phyloP scores from a whole-genome alignment of 1,140 invertebrate species.

The Phenacoccus solenopsis region DNA sequence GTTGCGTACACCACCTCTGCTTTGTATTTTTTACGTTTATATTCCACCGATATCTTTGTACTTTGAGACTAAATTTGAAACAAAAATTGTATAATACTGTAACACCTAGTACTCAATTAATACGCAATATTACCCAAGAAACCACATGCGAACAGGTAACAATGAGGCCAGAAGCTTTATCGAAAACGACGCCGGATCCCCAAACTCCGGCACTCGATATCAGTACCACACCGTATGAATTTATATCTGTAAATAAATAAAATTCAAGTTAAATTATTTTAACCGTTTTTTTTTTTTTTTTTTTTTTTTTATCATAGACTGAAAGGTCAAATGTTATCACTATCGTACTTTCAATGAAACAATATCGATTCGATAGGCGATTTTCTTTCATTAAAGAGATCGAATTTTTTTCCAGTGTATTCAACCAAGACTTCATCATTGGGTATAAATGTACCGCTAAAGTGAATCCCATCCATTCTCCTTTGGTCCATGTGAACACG shows the following conservation, averaged over 20 bases:
- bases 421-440: background rate
- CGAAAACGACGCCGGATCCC: constrained; percentile 6
- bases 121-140: background rate
- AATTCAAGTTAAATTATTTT: too few species aligned
- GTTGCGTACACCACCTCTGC: background rate
- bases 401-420: background rate
- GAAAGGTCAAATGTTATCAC: too few species aligned
- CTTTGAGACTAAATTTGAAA: background rate
- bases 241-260: background rate
- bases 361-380: too few species aligned
- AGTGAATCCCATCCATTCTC: constrained; percentile 13
- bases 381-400: background rate
- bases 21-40: background rate
- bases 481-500: background rate
- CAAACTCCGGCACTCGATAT: background rate
- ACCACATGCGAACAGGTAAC: constrained; percentile 12
- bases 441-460: background rate
- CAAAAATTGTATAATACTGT: background rate
- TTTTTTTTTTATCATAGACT: too few species aligned
- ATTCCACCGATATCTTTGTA: background rate
- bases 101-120: background rate
- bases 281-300: too few species aligned
- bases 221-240: background rate
- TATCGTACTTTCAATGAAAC: too few species aligned
- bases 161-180: background rate